phyloP scores from a whole-genome alignment of 2,797 vertebrate species.

The Cebuella pygmaea region DNA sequence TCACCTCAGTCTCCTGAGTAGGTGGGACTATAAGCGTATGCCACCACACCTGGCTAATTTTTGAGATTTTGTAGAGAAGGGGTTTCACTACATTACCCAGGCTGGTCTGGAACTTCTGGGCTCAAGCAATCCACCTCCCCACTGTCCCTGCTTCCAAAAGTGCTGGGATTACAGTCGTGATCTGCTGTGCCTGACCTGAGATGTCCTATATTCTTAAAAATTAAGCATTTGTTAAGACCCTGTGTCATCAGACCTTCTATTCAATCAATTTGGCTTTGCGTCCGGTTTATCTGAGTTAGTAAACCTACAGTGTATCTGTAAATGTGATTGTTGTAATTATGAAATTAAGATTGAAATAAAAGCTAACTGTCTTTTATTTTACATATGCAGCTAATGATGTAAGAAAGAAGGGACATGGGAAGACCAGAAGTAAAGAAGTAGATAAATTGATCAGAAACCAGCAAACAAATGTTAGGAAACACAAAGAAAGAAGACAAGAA shows the following conservation, averaged over 20 bases:
- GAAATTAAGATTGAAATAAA: slow-evolving; percentile 39
- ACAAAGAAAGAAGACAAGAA: slow-evolving; percentile 79
- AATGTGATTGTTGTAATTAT: slow-evolving; percentile 42
- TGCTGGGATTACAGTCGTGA: not conserved
- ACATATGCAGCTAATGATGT: slow-evolving; percentile 86
- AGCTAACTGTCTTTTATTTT: slow-evolving; percentile 63
- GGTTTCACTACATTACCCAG: not conserved
- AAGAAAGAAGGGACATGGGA: slow-evolving; percentile 85
- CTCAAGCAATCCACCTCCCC: not conserved
- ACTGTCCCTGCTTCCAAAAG: not conserved
- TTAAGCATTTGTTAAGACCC: not conserved
- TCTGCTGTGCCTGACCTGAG: not conserved
- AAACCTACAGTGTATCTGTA: not conserved
- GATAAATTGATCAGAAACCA: slow-evolving; percentile 81
- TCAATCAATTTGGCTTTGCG: not conserved
- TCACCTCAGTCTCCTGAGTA: not conserved
- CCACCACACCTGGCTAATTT: not conserved
- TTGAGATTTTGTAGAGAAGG: not conserved
- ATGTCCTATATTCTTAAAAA: not conserved
- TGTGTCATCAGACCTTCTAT: not conserved
- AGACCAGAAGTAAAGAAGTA: slow-evolving; percentile 84
- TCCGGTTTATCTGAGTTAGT: slow-evolving; percentile 8
- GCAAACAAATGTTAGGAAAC: slow-evolving; percentile 82
- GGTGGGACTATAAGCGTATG: not conserved
- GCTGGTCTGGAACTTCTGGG: not conserved